Percentiles rank a stretch among this genome's conserved stretches.
Evolutionary conservation across 2,113 vertebrate species (phyloP).

Genomic region (Paramisgurnus dabryanus): DNA sequence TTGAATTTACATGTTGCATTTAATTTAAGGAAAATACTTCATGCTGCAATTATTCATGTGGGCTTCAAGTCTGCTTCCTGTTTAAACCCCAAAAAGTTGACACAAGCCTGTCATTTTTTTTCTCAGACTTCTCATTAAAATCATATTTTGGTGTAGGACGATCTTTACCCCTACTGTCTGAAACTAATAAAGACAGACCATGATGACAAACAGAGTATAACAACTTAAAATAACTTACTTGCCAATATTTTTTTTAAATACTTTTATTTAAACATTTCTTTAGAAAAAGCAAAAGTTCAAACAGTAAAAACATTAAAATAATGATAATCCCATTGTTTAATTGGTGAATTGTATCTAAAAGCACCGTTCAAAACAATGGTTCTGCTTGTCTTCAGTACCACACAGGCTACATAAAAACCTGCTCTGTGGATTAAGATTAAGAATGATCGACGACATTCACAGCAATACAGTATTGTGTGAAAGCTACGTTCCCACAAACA

Average conservation of each 20-base stretch:
- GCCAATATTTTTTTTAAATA: slow-evolving; percentile 54
- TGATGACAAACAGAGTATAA: background rate
- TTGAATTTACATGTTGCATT: no score
- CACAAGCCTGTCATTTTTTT: no score
- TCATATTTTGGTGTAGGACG: no score
- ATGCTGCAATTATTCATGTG: no score
- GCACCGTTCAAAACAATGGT: slow-evolving; percentile 41
- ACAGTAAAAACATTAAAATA: slow-evolving; percentile 36
- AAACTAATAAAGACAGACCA: background rate
- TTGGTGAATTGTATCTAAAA: slow-evolving; percentile 40
- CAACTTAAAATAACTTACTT: slow-evolving; percentile 32
- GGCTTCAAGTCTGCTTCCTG: no score
- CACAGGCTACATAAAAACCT: slow-evolving; percentile 35
- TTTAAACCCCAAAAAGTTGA: no score
- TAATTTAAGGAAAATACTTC: no score
- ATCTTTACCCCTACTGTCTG: background rate
- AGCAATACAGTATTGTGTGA: slow-evolving; percentile 34
- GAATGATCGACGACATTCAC: slow-evolving; percentile 28
- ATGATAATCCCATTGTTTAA: slow-evolving; percentile 27
- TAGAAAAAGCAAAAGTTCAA: slow-evolving; percentile 26
- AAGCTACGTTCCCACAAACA: slow-evolving; percentile 31
- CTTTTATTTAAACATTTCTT: slow-evolving; percentile 57
- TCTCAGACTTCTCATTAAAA: no score
- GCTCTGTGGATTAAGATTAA: slow-evolving; percentile 14
- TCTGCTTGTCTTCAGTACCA: slow-evolving; percentile 35